phyloP scores from a whole-genome alignment of 2,797 vertebrate genomes.

The Alca torda region DNA sequence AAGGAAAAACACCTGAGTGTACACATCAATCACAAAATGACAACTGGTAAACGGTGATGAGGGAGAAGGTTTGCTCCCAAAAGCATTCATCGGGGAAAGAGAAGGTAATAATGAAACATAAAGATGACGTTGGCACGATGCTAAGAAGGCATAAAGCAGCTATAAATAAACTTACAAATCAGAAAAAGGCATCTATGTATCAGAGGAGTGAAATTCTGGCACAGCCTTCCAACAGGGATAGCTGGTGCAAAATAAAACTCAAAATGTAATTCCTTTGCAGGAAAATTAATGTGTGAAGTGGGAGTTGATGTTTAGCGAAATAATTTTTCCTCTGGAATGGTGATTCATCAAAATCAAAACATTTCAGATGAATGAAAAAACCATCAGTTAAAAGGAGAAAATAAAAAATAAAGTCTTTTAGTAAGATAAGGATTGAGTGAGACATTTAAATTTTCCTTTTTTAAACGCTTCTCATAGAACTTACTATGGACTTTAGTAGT shows the following conservation, averaged over 20 bases:
- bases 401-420: background rate
- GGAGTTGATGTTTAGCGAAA: background rate
- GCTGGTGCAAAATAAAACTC: background rate
- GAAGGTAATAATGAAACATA: background rate
- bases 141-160: background rate
- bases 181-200: background rate
- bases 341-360: background rate
- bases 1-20: conserved; percentile 34
- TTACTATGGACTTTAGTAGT: background rate
- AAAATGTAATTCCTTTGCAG: background rate
- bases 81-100: background rate
- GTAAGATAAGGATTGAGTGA: background rate
- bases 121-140: background rate
- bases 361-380: background rate
- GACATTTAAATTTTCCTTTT: background rate
- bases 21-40: conserved; percentile 28
- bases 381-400: background rate
- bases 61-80: background rate
- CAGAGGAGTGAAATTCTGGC: background rate
- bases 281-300: background rate
- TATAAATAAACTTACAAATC: background rate
- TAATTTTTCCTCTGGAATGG: background rate
- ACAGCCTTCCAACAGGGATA: background rate
- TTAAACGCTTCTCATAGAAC: background rate
- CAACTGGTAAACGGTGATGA: conserved; percentile 18